phyloP scores from a whole-genome alignment of 2,888 invertebrate species.

The Yponomeuta sedellus region DNA sequence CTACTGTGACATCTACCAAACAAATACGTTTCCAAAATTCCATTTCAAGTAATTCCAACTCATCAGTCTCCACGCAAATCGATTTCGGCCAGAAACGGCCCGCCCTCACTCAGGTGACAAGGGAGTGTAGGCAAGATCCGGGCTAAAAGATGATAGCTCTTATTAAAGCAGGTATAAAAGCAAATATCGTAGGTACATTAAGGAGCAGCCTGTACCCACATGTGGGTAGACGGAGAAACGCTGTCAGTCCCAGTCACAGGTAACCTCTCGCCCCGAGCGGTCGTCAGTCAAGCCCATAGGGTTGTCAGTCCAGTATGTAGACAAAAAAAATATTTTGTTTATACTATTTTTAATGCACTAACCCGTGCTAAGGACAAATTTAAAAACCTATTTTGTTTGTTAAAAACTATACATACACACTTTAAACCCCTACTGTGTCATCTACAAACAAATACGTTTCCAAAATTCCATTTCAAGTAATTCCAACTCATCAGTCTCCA shows the following conservation, averaged over 20 bases:
- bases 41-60: neutral
- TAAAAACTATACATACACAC: too few species aligned
- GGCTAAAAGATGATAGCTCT: too few species aligned
- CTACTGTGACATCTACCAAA: neutral
- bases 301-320: slow-evolving; percentile 4
- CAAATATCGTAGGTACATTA: too few species aligned
- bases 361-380: too few species aligned
- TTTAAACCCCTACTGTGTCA: too few species aligned
- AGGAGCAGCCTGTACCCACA: neutral
- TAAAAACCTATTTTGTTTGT: too few species aligned
- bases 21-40: neutral
- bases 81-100: neutral
- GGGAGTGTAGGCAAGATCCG: neutral
- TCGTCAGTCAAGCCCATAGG: slow-evolving; percentile 10
- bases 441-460: neutral
- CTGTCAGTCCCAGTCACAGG: slow-evolving; percentile 22
- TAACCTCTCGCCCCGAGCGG: slow-evolving; percentile 8
- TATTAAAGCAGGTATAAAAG: too few species aligned
- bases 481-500: neutral
- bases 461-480: neutral
- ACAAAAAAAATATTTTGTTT: too few species aligned
- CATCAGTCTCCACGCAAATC: neutral
- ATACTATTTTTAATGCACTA: too few species aligned
- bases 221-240: slow-evolving; percentile 16
- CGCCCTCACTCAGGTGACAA: neutral